Percentiles rank a stretch among this genome's conserved stretches.
These are phyloP conservation scores for Neoitamus cyanurus DNA, from an alignment of 2,888 invertebrate species.

Conservation along the genomic window DNA sequence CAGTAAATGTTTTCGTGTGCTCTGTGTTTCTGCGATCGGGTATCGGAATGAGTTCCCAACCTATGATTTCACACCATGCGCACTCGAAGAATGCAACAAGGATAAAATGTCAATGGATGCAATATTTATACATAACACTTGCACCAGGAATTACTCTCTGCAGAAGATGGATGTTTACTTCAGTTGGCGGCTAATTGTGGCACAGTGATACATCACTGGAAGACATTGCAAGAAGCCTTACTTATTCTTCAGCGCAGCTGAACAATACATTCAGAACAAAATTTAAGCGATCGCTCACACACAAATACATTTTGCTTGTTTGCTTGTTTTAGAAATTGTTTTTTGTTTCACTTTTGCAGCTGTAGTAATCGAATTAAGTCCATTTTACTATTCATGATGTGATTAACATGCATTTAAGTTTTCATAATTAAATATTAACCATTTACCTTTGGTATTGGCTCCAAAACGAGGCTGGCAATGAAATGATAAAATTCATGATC, in stretches of 20 bases:
- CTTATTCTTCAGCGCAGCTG: neutral
- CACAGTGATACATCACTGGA: neutral
- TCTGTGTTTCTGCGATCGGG: neutral
- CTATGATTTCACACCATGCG: neutral
- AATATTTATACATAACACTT: neutral
- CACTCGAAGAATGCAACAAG: neutral
- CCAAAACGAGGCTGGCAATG: too few relatives aligned
- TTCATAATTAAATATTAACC: too few relatives aligned
- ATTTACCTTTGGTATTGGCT: too few relatives aligned
- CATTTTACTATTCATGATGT: too few relatives aligned
- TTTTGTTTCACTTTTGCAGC: too few relatives aligned
- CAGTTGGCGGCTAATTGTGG: conserved; percentile 1
- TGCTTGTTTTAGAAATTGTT: neutral
- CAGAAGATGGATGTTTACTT: neutral
- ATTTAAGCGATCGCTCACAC: neutral
- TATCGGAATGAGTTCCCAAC: neutral
- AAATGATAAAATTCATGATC: too few relatives aligned
- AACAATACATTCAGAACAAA: neutral
- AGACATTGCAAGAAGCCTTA: neutral
- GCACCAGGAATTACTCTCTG: neutral
- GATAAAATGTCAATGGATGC: neutral
- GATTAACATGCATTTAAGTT: too few relatives aligned
- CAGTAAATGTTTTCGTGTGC: neutral
- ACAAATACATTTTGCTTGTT: too few relatives aligned
- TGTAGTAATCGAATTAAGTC: too few relatives aligned